Conservation (phyloP, 2,113 vertebrate genomes). For the Plecotus auritus region DNA sequence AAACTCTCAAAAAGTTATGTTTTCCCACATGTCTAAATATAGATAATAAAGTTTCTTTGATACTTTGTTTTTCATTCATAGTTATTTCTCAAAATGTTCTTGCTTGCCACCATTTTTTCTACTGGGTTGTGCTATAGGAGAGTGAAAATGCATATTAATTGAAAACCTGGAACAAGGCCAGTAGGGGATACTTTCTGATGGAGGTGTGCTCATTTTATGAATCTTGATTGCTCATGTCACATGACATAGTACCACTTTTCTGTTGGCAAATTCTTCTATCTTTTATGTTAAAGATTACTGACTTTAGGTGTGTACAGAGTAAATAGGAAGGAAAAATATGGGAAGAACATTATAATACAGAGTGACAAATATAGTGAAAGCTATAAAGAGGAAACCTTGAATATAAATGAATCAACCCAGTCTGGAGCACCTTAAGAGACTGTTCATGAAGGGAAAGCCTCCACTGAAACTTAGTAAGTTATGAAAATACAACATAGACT, state of each 20-base stretch:
- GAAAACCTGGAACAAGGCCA: neutral
- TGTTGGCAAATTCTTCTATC: neutral
- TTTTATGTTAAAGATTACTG: constrained; percentile 20
- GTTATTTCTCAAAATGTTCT: neutral
- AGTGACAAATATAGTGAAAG: neutral
- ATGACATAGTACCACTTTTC: neutral
- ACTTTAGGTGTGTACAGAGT: neutral
- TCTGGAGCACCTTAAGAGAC: neutral
- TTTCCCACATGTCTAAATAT: neutral
- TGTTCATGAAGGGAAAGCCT: neutral
- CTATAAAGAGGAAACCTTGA: neutral
- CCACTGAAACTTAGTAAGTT: neutral
- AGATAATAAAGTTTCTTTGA: neutral
- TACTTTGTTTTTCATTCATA: neutral
- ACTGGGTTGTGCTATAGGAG: neutral
- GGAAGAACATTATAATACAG: neutral
- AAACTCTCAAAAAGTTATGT: neutral
- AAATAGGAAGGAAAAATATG: neutral
- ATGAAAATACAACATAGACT: neutral
- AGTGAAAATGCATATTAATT: neutral
- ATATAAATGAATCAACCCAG: neutral
- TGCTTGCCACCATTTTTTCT: neutral
- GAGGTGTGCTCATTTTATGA: neutral
- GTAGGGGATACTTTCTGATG: neutral
- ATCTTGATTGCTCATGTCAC: neutral